Conservation (phyloP, 2,888 invertebrate species). For the Cantharis rustica region DNA sequence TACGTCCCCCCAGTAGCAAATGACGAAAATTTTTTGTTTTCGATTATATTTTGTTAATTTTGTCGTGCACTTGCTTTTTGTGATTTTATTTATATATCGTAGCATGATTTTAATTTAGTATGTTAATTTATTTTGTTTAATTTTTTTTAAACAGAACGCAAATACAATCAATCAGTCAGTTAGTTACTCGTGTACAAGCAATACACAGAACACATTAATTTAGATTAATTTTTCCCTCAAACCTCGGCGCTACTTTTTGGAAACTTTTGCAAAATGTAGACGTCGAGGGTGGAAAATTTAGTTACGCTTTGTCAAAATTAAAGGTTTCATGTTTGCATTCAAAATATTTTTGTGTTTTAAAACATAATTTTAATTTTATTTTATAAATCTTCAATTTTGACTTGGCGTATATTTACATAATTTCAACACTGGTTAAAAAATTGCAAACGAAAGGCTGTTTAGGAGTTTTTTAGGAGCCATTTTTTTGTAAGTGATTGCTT, state of each 20-base stretch:
- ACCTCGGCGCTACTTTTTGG: conserved; percentile 9
- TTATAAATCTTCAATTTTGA: conserved; percentile 21
- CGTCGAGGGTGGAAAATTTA: not conserved
- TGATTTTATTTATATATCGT: conserved; percentile 48
- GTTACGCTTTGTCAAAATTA: conserved; percentile 22
- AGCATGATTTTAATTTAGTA: conserved; percentile 52
- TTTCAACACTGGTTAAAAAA: conserved; percentile 7
- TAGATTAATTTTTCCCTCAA: conserved; percentile 10
- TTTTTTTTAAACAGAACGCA: conserved; percentile 23
- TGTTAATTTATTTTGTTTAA: conserved; percentile 31
- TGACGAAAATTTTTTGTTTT: conserved; percentile 47
- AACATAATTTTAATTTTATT: not conserved
- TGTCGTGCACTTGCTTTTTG: conserved; percentile 32
- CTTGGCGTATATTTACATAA: conserved; percentile 8
- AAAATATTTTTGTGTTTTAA: not conserved
- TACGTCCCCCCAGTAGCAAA: conserved; percentile 50
- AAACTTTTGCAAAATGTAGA: not conserved
- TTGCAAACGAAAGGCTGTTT: conserved; percentile 24
- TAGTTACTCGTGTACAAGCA: conserved; percentile 19
- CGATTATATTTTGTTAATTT: conserved; percentile 38
- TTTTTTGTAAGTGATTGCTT: not conserved
- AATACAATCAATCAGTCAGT: conserved; percentile 23
- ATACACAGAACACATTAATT: conserved; percentile 20
- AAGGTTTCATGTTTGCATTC: not conserved
- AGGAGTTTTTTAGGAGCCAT: conserved; percentile 12